Evolutionary conservation across 64 coral and sea anemone species (phyloP).

Genomic region (Astreopora myriophthalma): DNA sequence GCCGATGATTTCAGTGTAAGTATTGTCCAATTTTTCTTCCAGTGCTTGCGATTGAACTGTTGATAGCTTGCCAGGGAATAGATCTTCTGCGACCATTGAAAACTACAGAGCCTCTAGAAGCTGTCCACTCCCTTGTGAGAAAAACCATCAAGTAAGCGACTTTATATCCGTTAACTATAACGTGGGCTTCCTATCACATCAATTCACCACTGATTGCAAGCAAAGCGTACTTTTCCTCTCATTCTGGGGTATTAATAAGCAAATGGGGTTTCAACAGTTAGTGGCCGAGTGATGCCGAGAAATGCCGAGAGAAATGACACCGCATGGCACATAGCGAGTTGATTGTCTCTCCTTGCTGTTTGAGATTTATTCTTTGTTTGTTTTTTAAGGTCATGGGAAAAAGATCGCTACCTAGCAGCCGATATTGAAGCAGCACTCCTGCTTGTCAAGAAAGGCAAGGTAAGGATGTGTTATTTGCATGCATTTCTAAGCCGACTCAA

Average conservation of each 20-base stretch:
- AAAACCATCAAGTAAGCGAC: slow-evolving; percentile 71
- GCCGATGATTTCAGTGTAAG: no score
- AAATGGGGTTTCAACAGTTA: no score
- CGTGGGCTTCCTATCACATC: not conserved
- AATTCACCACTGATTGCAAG: no score
- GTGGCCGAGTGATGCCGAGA: no score
- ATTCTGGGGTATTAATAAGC: no score
- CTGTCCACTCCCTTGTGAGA: slow-evolving; percentile 79
- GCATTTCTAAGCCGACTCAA: not conserved
- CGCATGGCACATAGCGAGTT: no score
- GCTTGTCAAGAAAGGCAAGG: slow-evolving; percentile 83
- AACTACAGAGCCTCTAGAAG: slow-evolving; percentile 91
- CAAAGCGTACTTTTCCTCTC: no score
- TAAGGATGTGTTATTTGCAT: not conserved
- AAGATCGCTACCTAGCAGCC: slow-evolving; percentile 83
- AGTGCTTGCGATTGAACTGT: slow-evolving; percentile 94
- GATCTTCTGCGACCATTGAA: slow-evolving; percentile 88
- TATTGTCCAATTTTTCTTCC: slow-evolving; percentile 38
- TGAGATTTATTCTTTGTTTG: not conserved
- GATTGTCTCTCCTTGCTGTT: not conserved
- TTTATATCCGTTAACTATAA: not conserved
- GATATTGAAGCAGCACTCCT: slow-evolving; percentile 75
- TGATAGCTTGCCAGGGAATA: slow-evolving; percentile 93
- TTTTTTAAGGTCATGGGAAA: slow-evolving; percentile 76
- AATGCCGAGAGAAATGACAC: no score